Percentiles rank a stretch among this genome's conserved stretches.
These are phyloP conservation scores for Hipposideros armiger DNA, from an alignment of 2,113 vertebrate species.

Conservation along the genomic window DNA sequence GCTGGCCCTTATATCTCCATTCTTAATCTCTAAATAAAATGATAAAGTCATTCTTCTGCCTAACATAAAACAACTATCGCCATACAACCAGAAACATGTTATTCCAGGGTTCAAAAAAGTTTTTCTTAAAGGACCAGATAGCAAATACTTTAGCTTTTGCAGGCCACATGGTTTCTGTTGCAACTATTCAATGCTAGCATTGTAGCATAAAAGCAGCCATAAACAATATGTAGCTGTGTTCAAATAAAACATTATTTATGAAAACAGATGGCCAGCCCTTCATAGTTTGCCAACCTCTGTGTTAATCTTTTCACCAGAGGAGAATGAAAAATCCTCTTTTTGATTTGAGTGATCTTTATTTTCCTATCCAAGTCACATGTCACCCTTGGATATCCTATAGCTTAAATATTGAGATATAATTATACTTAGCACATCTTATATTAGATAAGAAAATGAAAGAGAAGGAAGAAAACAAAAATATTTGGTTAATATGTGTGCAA, in stretches of 20 bases:
- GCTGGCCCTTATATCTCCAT: background rate
- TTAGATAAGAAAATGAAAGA: constrained; percentile 29
- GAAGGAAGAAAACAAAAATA: constrained; percentile 49
- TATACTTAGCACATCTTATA: background rate
- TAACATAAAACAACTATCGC: background rate
- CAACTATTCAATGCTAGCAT: background rate
- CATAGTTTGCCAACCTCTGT: background rate
- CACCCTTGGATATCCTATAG: constrained; percentile 2
- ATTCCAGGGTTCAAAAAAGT: background rate
- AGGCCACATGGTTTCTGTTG: constrained; percentile 40
- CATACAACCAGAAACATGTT: background rate
- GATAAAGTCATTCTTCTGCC: constrained; percentile 43
- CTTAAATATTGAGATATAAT: constrained; percentile 52
- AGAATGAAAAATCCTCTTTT: background rate
- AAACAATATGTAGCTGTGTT: background rate
- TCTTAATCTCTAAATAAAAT: constrained; percentile 60
- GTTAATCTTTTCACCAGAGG: constrained; percentile 10
- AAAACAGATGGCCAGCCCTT: constrained; percentile 16
- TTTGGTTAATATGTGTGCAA: background rate
- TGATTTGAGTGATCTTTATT: background rate
- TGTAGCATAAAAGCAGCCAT: background rate
- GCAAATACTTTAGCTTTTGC: constrained; percentile 53
- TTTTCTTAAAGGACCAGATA: constrained; percentile 20
- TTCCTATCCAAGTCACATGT: background rate
- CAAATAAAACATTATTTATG: constrained; percentile 29